Percentiles rank a stretch among this genome's conserved stretches.
These are phyloP conservation scores for Trachythela sp. DNA, from an alignment of 64 coral and sea anemone species.

Conservation along the genomic window DNA sequence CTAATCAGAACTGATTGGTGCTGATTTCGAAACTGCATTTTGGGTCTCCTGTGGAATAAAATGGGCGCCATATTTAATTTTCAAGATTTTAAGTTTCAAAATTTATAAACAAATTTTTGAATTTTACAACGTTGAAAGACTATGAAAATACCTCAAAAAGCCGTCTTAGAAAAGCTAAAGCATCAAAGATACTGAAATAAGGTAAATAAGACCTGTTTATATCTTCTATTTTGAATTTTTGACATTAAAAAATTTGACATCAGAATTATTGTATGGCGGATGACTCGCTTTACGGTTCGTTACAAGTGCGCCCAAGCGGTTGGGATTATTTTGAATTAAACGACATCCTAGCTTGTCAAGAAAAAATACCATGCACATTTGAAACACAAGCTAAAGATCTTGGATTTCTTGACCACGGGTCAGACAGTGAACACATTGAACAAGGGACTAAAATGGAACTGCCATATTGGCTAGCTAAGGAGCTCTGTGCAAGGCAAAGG, in stretches of 20 bases:
- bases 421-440: not conserved
- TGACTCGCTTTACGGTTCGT: not conserved
- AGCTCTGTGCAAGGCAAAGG: not conserved
- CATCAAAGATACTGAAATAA: not conserved
- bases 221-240: not conserved
- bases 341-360: not conserved
- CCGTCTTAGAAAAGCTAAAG: not conserved
- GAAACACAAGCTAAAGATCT: conserved; percentile 16
- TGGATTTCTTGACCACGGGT: conserved; percentile 4
- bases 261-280: not conserved
- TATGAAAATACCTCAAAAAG: not conserved
- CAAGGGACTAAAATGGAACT: conserved; percentile 12
- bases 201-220: not conserved
- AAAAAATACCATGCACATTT: not conserved
- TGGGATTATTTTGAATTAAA: not conserved
- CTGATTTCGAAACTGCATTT: no score
- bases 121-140: not conserved
- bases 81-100: no score
- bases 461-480: not conserved
- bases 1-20: not conserved
- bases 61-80: not conserved
- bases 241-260: not conserved
- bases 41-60: not conserved
- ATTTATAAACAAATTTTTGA: not conserved
- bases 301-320: not conserved